Evolutionary conservation across 2,113 vertebrate genomes (phyloP).

Genomic region (Leptocoma aspasia): DNA sequence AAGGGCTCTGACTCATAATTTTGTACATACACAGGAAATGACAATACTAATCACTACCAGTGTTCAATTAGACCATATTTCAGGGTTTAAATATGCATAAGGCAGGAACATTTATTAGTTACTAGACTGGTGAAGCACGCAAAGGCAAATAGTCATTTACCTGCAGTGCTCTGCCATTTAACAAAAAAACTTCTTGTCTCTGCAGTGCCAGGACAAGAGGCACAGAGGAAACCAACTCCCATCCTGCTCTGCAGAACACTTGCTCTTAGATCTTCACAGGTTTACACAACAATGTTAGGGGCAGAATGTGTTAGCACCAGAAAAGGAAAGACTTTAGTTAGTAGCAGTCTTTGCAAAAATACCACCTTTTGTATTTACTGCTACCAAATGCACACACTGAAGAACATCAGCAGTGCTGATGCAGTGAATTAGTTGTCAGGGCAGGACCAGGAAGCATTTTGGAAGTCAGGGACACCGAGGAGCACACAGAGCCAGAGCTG

Average conservation of each 20-base stretch:
- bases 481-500: not conserved
- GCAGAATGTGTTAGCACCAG: constrained; percentile 35
- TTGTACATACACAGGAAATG: not conserved
- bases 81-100: constrained; percentile 50
- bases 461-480: not conserved
- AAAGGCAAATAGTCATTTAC: constrained; percentile 29
- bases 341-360: not conserved
- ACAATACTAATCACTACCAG: not conserved
- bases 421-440: not conserved
- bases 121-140: not conserved
- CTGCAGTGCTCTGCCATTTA: constrained; percentile 1
- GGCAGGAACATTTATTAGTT: constrained; percentile 10
- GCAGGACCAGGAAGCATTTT: not conserved
- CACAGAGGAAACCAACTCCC: not conserved
- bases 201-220: not conserved
- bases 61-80: constrained; percentile 42
- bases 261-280: not conserved
- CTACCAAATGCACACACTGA: not conserved
- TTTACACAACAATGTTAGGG: not conserved
- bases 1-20: not conserved
- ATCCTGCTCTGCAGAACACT: not conserved
- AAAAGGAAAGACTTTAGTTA: constrained; percentile 48
- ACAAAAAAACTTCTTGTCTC: not conserved
- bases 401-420: not conserved
- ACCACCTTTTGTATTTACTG: not conserved